Evolutionary conservation across 2,888 invertebrate genomes (phyloP), one percentile per base, ranked within the genome.

Genomic region (Papilio elwesi): DNA sequence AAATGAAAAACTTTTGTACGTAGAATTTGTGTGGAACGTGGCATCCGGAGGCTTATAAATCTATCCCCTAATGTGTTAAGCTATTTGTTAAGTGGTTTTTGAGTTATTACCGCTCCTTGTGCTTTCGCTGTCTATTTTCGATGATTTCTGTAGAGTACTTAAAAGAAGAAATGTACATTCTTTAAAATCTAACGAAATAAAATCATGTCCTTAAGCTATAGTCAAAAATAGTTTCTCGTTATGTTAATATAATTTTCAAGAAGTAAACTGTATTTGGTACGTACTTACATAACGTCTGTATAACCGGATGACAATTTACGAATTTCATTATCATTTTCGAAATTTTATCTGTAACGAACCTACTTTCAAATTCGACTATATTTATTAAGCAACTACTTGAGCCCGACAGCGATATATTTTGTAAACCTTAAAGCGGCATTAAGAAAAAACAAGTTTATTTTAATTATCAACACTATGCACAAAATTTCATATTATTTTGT

Each of bases 381-480:
- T 38, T 13, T 16, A n/a, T 69, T 69, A 62, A 38, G 69, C 62
- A 63, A 69, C 51, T 36, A n/a, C 16, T 47, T 69, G 5, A 38
- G 16, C 9, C 38, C 38, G 59, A n/a, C 38, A 69, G 38, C 51
- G 57, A 68, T 57, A 68, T 26, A 26, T n/a, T 68, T 68, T 68
- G 12, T 57, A 48, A 47, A 68, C 16, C 48, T 55, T 68, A 48
- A 43, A n/a, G 38, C n/a, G 47, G n/a, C 16, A 55, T 49, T 38
- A 62, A 49, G 26, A 64, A 62, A n/a, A 65, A 65, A 65, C 49
- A 65, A 65, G 64, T 65, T 59, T 49, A 9, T 65, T 65, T 65
- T 49, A 65, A 49, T 49, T 65, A 49, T 26, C 51, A 65, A 65
- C 49, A 26, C 26, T 65, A 9, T n/a, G 9, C 4, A n/a, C 59